Base-by-base conservation (phyloP, 2,113 vertebrate species). In the Motacilla tschutschensis region DNA sequence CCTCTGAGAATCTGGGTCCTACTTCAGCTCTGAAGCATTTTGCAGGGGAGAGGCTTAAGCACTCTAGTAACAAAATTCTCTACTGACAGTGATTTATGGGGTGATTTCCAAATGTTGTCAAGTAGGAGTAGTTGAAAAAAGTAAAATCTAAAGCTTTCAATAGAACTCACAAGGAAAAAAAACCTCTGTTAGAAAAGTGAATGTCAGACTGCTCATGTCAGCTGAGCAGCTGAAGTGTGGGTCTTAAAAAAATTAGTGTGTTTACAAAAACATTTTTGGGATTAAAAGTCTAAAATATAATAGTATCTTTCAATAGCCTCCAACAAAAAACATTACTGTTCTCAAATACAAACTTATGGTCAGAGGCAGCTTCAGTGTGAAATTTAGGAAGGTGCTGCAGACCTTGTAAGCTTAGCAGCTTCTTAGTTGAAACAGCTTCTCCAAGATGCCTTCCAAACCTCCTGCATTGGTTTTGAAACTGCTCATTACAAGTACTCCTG, bases 71-170 rank as follows among this genome's bases (percentile, higher is more conserved):
- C 59, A 90, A 84, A 89, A 73, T 44, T 64, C 24, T 79, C 10
- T 35, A 9, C 28, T 80, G 78, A 77, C 64, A 87, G 57, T 82
- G 88, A 90, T 92, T 90, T 92, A 71, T 90, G 44, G 48, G 36
- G 75, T 89, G 72, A 15, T 78, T 85, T 89, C 65, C 63, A 67
- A 89, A 54, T 83, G 47, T 64, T 83, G 62, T 91, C 77, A 85
- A 15, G 54, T 35, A 75, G 62, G 48, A 24, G 17, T 59, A 46
- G 48, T 10, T 60, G 48, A 65, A 91, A 86, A 84, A 84, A 92
- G 36, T 66, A 36, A 79, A 90, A 70, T 41, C 44, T 84, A 59
- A 85, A 79, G 71, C 67, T 87, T 90, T 76, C 88, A 60, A 36
- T 82, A 77, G 64, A 88, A 73, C 48, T 79, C 40, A 8, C 2